A percentile compares a stretch with the other conserved stretches of the same genome.
Evolutionary conservation across 2,888 invertebrate species (phyloP).

Genomic region (Sarcophaga rosellei): DNA sequence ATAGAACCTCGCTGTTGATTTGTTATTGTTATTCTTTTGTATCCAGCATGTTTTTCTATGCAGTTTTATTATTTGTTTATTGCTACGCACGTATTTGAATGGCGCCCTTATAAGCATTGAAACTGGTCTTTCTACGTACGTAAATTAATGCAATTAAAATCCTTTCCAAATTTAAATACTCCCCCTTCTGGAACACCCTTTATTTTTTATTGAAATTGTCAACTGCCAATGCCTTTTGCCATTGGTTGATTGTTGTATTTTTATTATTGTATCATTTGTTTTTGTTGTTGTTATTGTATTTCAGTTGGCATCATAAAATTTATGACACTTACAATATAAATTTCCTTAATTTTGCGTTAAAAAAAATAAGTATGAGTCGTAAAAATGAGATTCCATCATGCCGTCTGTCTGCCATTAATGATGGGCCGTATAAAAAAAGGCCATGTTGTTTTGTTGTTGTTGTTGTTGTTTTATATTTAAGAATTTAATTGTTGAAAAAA

Average conservation of each 20-base stretch:
- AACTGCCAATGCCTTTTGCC: constrained; percentile 47
- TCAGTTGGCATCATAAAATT: constrained; percentile 66
- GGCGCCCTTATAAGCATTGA: too few species aligned
- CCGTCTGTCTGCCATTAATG: constrained; percentile 29
- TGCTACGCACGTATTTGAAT: too few species aligned
- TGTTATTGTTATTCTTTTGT: too few species aligned
- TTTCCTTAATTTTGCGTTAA: constrained; percentile 68
- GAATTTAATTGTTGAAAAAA: constrained; percentile 35
- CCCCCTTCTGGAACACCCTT: constrained; percentile 7
- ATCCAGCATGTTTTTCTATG: too few species aligned
- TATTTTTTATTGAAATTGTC: constrained; percentile 36
- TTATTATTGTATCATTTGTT: constrained; percentile 3
- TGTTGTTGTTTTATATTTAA: constrained; percentile 10
- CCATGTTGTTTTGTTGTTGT: constrained; percentile 12
- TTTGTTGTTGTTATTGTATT: constrained; percentile 12
- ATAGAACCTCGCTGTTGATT: too few species aligned
- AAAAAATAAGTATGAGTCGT: constrained; percentile 47
- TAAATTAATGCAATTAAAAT: too few species aligned
- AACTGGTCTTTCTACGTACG: too few species aligned
- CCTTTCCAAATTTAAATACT: background rate
- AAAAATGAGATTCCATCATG: constrained; percentile 70
- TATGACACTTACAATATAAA: constrained; percentile 70
- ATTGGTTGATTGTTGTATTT: constrained; percentile 18
- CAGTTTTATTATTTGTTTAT: too few species aligned
- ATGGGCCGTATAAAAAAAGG: constrained; percentile 16